A percentile compares a stretch with the other conserved stretches of the same genome.
Conservation (phyloP, 2,113 vertebrate genomes). For the Macquaria ambigua region DNA sequence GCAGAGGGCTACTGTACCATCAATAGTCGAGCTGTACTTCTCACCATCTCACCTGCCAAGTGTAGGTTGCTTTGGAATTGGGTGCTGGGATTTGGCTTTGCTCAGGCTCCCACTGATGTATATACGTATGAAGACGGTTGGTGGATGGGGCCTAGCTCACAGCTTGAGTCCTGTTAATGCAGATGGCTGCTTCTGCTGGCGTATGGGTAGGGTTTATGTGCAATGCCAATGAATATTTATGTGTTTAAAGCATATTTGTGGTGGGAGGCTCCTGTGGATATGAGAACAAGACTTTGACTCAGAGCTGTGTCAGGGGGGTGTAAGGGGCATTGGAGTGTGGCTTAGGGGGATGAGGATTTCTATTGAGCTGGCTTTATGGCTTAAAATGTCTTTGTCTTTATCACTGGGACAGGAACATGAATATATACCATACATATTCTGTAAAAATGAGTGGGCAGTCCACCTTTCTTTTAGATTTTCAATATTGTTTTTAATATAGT, state of each 20-base stretch:
- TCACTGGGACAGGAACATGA: slow-evolving; percentile 37
- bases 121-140: slow-evolving; percentile 67
- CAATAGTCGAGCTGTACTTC: slow-evolving; percentile 67
- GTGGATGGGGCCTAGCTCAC: slow-evolving; percentile 74
- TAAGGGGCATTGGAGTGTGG: slow-evolving; percentile 68
- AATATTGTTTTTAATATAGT: neutral
- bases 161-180: slow-evolving; percentile 82
- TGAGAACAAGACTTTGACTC: slow-evolving; percentile 68
- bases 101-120: slow-evolving; percentile 68
- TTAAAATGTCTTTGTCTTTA: slow-evolving; percentile 71
- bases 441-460: slow-evolving; percentile 20
- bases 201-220: slow-evolving; percentile 75
- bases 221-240: slow-evolving; percentile 84
- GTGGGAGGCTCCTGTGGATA: slow-evolving; percentile 74
- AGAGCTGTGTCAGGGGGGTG: slow-evolving; percentile 60
- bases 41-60: slow-evolving; percentile 81
- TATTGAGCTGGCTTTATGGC: slow-evolving; percentile 68
- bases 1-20: slow-evolving; percentile 61
- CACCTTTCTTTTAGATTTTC: slow-evolving; percentile 6
- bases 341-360: slow-evolving; percentile 67
- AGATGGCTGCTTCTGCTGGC: slow-evolving; percentile 80
- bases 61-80: slow-evolving; percentile 82
- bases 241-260: slow-evolving; percentile 79
- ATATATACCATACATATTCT: slow-evolving; percentile 40
- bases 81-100: slow-evolving; percentile 74